phyloP scores from a whole-genome alignment of 2,888 invertebrate genomes.

The Nephrotoma guestfalica region DNA sequence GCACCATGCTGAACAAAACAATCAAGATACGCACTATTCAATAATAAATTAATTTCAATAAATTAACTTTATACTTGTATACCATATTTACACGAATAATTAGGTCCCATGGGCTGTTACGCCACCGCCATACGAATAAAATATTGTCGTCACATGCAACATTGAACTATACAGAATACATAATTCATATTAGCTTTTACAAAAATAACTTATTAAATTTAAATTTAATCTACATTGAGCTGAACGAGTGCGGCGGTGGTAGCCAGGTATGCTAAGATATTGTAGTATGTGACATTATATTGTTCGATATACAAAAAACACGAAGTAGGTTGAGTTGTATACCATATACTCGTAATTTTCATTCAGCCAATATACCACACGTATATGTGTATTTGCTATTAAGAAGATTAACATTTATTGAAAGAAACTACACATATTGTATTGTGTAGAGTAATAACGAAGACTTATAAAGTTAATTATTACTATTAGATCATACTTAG shows the following conservation, averaged over 20 bases:
- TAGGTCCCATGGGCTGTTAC: neutral
- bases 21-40: neutral
- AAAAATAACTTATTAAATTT: neutral
- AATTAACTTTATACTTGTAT: neutral
- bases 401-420: neutral
- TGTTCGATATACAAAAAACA: neutral
- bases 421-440: neutral
- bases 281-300: neutral
- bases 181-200: neutral
- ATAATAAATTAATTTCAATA: neutral
- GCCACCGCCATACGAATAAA: neutral
- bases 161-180: neutral
- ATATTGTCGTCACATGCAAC: neutral
- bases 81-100: too few species aligned
- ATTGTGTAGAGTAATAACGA: neutral
- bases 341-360: too few species aligned
- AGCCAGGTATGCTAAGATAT: too few species aligned
- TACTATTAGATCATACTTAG: neutral
- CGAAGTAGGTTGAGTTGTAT: neutral
- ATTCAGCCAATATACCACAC: too few species aligned
- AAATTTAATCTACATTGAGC: neutral
- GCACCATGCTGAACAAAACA: neutral
- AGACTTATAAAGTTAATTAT: neutral
- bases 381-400: neutral
- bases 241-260: neutral